A percentile compares a stretch with the other conserved stretches of the same genome.
phyloP scores from a whole-genome alignment of 2,797 vertebrate genomes.

The Sebastolobus altivelis region DNA sequence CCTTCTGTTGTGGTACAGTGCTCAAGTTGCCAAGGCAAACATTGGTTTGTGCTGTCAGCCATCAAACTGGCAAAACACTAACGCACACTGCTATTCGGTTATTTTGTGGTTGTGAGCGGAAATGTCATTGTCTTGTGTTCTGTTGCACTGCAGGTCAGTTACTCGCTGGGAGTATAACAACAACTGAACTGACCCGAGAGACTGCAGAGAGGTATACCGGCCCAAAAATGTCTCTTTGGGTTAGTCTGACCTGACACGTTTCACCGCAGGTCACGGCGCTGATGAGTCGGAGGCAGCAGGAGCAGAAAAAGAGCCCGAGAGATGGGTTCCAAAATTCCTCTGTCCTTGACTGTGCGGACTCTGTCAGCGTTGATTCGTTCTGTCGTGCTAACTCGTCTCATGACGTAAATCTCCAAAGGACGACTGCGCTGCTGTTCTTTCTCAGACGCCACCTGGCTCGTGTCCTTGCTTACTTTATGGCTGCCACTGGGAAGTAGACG shows the following conservation, averaged over 20 bases:
- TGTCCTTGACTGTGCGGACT: conserved; percentile 52
- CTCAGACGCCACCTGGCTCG: conserved; percentile 47
- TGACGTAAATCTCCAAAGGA: conserved; percentile 56
- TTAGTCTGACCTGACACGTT: conserved; percentile 61
- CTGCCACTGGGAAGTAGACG: conserved; percentile 20
- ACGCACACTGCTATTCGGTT: conserved; percentile 39
- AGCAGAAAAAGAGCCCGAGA: conserved; percentile 38
- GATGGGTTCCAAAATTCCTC: conserved; percentile 47
- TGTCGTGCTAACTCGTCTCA: conserved; percentile 48
- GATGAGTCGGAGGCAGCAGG: conserved; percentile 49
- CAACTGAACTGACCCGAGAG: conserved; percentile 43
- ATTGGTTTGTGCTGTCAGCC: conserved; percentile 37
- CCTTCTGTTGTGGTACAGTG: conserved; percentile 15
- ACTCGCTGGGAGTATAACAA: conserved; percentile 23
- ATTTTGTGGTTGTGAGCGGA: conserved; percentile 29
- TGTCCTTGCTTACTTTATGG: conserved; percentile 45
- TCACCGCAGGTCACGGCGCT: conserved; percentile 49
- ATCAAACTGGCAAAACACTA: conserved; percentile 33
- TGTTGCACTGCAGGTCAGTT: conserved; percentile 37
- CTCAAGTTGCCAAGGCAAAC: conserved; percentile 38
- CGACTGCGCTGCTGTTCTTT: conserved; percentile 45
- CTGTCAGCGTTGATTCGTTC: conserved; percentile 50
- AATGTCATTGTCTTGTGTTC: conserved; percentile 44
- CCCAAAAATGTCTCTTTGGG: conserved; percentile 64
- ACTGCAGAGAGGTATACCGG: conserved; percentile 37